Conservation (phyloP, 2,888 invertebrate species). For the Malacosoma neustria region DNA sequence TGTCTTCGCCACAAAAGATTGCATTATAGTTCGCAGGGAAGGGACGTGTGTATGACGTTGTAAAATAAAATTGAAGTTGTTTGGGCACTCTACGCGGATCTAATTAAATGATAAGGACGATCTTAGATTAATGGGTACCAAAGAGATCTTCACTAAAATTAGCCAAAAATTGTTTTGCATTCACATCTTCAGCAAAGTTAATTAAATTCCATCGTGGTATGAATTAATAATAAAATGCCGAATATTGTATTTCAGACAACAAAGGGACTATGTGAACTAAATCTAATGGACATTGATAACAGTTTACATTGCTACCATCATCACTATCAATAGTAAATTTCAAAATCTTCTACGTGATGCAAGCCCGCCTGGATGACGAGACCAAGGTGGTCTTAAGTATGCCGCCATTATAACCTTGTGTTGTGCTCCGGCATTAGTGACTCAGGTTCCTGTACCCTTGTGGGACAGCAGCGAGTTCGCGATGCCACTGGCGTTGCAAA, state of each 20-base stretch:
- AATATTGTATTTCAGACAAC: neutral
- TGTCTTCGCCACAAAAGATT: conserved; percentile 22
- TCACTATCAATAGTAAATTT: too few relatives aligned
- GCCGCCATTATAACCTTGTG: too few relatives aligned
- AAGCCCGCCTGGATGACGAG: too few relatives aligned
- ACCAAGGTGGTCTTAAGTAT: too few relatives aligned
- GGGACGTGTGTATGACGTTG: conserved; percentile 72
- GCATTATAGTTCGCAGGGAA: conserved; percentile 46
- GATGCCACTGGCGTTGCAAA: too few relatives aligned
- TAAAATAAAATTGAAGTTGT: conserved; percentile 72
- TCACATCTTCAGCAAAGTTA: conserved; percentile 23
- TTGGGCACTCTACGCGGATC: conserved; percentile 64
- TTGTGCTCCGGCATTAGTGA: too few relatives aligned
- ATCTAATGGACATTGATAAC: too few relatives aligned
- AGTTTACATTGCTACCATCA: too few relatives aligned
- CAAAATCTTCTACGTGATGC: neutral
- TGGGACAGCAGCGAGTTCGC: too few relatives aligned
- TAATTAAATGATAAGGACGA: conserved; percentile 72
- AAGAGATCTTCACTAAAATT: conserved; percentile 47
- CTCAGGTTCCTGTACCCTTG: too few relatives aligned
- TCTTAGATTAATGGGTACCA: conserved; percentile 65
- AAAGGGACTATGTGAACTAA: too few relatives aligned
- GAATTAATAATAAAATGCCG: neutral
- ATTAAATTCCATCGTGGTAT: conserved; percentile 7
- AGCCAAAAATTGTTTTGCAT: conserved; percentile 18